A percentile compares a stretch with the other conserved stretches of the same genome.
These are phyloP conservation scores for Ciconia nigra DNA, from an alignment of 2,797 vertebrate genomes.

Conservation along the genomic window DNA sequence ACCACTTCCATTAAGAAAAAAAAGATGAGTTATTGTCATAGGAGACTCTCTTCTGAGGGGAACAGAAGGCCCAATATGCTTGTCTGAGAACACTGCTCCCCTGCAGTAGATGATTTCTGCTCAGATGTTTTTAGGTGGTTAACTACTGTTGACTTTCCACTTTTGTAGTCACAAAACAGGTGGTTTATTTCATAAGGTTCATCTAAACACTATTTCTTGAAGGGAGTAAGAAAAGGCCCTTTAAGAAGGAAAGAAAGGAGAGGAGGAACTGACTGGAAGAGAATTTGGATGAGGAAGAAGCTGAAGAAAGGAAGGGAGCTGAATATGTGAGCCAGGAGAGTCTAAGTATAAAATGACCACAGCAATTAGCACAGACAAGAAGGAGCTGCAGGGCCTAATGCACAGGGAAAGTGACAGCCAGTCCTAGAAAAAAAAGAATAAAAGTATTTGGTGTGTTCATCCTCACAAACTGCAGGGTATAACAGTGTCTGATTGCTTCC, in stretches of 20 bases:
- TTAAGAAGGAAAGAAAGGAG: background rate
- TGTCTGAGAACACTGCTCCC: background rate
- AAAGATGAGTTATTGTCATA: no score
- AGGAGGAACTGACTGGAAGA: background rate
- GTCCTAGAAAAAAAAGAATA: no score
- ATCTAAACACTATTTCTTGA: background rate
- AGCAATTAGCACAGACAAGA: background rate
- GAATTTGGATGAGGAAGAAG: background rate
- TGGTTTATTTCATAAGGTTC: background rate
- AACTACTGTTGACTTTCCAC: background rate
- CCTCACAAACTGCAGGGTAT: background rate
- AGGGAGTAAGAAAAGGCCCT: background rate
- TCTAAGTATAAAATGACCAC: background rate
- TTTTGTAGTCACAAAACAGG: background rate
- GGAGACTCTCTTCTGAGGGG: background rate
- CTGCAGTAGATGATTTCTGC: background rate
- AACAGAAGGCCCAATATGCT: background rate
- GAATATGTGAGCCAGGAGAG: background rate
- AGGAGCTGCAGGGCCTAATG: background rate
- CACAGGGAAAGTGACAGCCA: background rate
- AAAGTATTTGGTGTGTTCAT: background rate
- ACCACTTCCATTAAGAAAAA: background rate
- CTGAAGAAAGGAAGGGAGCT: background rate
- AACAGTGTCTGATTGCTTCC: background rate
- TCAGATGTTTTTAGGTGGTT: background rate